Base-by-base conservation (phyloP, 2,797 vertebrate species). In the Pseudochromis fuscus region DNA sequence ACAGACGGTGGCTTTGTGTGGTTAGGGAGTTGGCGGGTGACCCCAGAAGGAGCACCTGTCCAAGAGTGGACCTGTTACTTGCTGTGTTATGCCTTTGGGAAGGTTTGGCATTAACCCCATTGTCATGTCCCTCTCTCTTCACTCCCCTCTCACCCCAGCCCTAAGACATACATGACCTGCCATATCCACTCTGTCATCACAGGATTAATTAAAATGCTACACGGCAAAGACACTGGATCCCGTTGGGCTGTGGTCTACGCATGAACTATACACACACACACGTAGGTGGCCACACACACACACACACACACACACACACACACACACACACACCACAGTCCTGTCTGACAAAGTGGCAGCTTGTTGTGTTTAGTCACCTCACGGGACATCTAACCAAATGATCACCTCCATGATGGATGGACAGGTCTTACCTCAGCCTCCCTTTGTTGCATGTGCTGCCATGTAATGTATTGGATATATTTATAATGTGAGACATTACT, bases 191-290 rank as follows among this genome's bases (percentile, higher is more conserved):
- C 89, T 89, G 89, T 93, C 92, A 91, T 86, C 83, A 30, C 44
- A 21, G 85, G 90, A 88, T 91, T 94, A 90, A 94, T 93, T 94
- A 92, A 93, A 93, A 90, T 69, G 79, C 87, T 90, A 64, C 87
- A 72, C 68, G 51, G 82, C 62, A 68, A 88, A 91, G 69, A 72
- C 82, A 79, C 49, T 8, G 49, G 65, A 77, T 81, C 85, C 87
- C 83, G 75, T 72, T 75, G 76, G 79, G 64, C 57, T 24, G 48
- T 38, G 55, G 64, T 53, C 6, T 55, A 55, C 71, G 65, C 76
- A 62, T 77, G 77, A 77, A 75, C 75, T 61, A n/a, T n/a, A 81
- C 81, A 63, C 38, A 15, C 45, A 84, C 78, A 73, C 35, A 13
- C 66, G 55, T 31, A 35, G 57, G 46, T 56, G 44, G 37, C 44